Evolutionary conservation across 1,140 invertebrate genomes (phyloP), one percentile per base, ranked within the genome.

Genomic region (Aplysia californica): DNA sequence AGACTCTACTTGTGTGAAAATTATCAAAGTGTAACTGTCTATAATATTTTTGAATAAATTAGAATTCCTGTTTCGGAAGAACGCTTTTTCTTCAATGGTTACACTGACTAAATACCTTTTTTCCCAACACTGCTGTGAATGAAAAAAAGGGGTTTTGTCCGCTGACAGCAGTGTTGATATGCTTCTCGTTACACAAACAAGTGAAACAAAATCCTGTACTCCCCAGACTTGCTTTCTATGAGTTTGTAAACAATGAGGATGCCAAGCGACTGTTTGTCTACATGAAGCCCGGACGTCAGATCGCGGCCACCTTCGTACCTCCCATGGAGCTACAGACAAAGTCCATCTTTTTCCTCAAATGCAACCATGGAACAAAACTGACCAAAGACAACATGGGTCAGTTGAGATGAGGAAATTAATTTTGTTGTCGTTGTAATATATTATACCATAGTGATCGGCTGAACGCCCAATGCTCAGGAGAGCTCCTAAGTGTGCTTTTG

Each of bases 171-270:
- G 44, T 39, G 3, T 50, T 31, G 18, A 68, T 10, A 41, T 2
- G 41, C 36, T 41, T 21, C 23, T 21, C 10, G 6, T 3, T 31
- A 71, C n/a, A 6, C 39, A 50, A 6, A 23, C 23, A 23, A 20
- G 33, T 59, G 39, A 69, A 69, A 23, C 35, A 36, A n/a, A 15
- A 29, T 18, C 77, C 41, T 76, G 61, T 69, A 23, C 68, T 38
- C 82, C 81, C 69, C 80, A 89, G 88, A 75, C 79, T 88, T 44
- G 87, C 87, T 5, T 87, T 89, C 78, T 86, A 88, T 79, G 87
- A 89, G 80, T 90, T 90, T 82, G 84, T 89, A 23, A 88, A 89
- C 81, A 90, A 90, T 80, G 89, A 90, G 80, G 89, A 90, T 85
- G 81, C 86, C 1, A 83, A 85, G 59, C 77, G 84, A 33, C 74